Conservation (phyloP, 2,888 invertebrate species). For the Eulithis prunata region DNA sequence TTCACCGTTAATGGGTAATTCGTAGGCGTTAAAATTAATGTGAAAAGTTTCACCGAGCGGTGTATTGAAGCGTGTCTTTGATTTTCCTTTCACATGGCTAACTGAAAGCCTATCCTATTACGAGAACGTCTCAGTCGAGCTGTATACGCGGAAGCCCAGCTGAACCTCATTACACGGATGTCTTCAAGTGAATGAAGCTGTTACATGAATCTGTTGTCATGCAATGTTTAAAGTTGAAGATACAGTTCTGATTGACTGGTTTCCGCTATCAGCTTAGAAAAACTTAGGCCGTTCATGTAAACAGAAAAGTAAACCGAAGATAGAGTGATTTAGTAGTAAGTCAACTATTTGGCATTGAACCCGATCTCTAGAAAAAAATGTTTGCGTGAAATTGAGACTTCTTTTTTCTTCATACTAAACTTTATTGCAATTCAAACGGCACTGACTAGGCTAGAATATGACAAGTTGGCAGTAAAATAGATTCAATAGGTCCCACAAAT, state of each 20-base stretch:
- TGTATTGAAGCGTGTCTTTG: conserved; percentile 15
- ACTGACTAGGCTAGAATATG: too few species aligned
- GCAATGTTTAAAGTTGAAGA: conserved; percentile 5
- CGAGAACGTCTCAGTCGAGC: conserved; percentile 22
- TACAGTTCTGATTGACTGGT: not conserved
- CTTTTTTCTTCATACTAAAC: too few species aligned
- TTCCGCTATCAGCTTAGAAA: not conserved
- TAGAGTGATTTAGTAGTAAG: too few species aligned
- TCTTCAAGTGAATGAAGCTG: conserved; percentile 25
- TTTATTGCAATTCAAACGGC: too few species aligned
- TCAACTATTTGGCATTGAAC: too few species aligned
- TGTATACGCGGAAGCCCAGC: conserved; percentile 24
- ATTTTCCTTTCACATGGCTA: conserved; percentile 26
- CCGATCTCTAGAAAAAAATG: too few species aligned
- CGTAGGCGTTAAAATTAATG: conserved; percentile 23
- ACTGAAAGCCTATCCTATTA: conserved; percentile 26
- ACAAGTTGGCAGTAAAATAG: not conserved
- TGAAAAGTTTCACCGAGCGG: conserved; percentile 21
- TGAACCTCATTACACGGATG: conserved; percentile 24
- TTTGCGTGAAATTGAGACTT: too few species aligned
- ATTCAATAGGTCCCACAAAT: conserved; percentile 30
- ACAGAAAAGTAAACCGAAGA: too few species aligned
- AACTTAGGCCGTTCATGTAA: too few species aligned
- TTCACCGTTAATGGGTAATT: conserved; percentile 18
- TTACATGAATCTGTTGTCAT: conserved; percentile 21